These are phyloP conservation scores for Caenorhabditis virilis DNA, from an alignment of 2,888 invertebrate genomes.

Conservation along the genomic window DNA sequence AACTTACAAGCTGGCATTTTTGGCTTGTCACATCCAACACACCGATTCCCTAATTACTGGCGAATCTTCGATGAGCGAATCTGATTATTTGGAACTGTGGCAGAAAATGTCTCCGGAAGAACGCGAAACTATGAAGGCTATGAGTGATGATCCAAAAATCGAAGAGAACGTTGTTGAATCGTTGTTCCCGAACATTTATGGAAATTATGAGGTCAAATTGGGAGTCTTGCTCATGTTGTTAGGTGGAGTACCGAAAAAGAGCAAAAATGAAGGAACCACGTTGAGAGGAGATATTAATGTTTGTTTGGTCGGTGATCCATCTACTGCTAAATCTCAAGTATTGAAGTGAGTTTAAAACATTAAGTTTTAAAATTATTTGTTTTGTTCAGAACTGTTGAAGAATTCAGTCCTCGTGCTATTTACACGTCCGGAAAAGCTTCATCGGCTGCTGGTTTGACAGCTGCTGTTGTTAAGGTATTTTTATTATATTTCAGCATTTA, in stretches of 20 bases:
- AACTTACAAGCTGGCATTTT: constrained; percentile 86
- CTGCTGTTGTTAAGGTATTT: constrained; percentile 95
- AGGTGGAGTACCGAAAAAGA: constrained; percentile 93
- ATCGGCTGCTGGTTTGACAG: constrained; percentile 94
- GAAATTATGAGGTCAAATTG: constrained; percentile 77
- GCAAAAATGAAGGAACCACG: constrained; percentile 77
- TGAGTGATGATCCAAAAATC: constrained; percentile 83
- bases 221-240: constrained; percentile 90
- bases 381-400: constrained; percentile 75
- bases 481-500: no score
- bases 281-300: constrained; percentile 95
- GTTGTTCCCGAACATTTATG: constrained; percentile 93
- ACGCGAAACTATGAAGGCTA: constrained; percentile 73
- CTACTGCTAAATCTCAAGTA: constrained; percentile 96
- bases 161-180: constrained; percentile 87
- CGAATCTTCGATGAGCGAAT: constrained; percentile 75
- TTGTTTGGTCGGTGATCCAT: constrained; percentile 97
- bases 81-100: constrained; percentile 75
- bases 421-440: constrained; percentile 99
- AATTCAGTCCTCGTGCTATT: constrained; percentile 92
- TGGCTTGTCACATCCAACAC: constrained; percentile 82
- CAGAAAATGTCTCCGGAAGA: constrained; percentile 76
- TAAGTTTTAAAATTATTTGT: background rate
- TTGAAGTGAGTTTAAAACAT: constrained; percentile 76
- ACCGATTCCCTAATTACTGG: constrained; percentile 26